A percentile compares a stretch with the other conserved stretches of the same genome.
phyloP scores from a whole-genome alignment of 1,140 invertebrate species.

The Drusus annulatus region DNA sequence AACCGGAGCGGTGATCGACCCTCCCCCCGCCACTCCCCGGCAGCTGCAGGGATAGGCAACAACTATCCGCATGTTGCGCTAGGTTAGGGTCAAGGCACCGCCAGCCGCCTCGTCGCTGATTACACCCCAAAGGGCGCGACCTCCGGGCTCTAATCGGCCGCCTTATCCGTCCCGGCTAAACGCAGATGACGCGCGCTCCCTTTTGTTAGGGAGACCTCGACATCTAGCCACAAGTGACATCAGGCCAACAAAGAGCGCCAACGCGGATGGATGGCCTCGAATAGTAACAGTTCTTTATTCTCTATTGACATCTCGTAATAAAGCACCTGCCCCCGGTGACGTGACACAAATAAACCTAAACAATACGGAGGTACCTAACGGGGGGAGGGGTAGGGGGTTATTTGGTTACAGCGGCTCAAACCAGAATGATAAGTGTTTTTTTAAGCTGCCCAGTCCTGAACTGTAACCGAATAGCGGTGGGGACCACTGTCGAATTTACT shows the following conservation, averaged over 20 bases:
- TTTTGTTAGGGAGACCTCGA: no score
- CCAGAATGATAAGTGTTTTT: background rate
- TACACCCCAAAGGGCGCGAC: conserved; percentile 3
- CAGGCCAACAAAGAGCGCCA: background rate
- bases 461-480: conserved; percentile 10
- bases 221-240: no score
- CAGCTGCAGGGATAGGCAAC: conserved; percentile 23
- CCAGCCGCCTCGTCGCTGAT: background rate
- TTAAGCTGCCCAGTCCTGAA: background rate
- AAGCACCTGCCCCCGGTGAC: conserved; percentile 14
- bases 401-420: conserved; percentile 41
- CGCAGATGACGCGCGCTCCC: no score
- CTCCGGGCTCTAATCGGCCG: background rate
- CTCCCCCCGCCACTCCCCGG: background rate
- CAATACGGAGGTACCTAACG: conserved; percentile 36
- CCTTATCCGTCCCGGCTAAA: background rate
- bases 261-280: background rate
- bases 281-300: background rate
- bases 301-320: background rate
- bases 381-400: conserved; percentile 67
- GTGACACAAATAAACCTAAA: conserved; percentile 6
- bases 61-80: conserved; percentile 53
- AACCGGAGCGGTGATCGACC: conserved; percentile 26
- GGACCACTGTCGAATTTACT: conserved; percentile 1
- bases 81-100: conserved; percentile 57